Conservation (phyloP, 2,113 vertebrate genomes). For the Hydrochoerus hydrochaeris region DNA sequence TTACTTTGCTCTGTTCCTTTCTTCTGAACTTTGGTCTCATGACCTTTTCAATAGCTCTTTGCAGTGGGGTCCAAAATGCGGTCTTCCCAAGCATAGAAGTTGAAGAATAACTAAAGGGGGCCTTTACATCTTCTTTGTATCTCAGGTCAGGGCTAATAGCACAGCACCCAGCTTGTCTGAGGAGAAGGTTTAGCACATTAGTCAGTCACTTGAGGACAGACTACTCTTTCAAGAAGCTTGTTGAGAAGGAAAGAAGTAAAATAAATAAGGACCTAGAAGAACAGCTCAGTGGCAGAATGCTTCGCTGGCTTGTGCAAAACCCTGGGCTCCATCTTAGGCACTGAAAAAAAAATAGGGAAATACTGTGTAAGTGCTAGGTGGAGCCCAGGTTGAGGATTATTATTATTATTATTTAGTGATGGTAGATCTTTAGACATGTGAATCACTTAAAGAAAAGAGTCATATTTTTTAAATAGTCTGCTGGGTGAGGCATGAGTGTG, state of each 20-base stretch:
- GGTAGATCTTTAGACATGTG: neutral
- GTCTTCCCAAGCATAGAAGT: accelerated
- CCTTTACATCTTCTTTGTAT: neutral
- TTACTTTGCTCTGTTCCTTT: neutral
- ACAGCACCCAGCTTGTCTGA: neutral
- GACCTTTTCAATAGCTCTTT: neutral
- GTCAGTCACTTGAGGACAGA: neutral
- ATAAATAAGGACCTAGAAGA: neutral
- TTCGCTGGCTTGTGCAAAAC: neutral
- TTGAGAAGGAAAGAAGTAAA: neutral
- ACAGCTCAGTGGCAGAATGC: neutral
- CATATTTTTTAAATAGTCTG: neutral
- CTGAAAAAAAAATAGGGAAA: neutral
- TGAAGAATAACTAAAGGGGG: accelerated
- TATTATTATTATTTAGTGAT: neutral
- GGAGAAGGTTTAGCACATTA: accelerated
- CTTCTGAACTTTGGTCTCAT: neutral
- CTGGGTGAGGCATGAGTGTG: neutral
- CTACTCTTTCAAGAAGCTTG: neutral
- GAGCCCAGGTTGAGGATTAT: neutral
- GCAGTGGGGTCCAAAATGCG: accelerated
- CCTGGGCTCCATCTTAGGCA: neutral
- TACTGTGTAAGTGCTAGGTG: neutral
- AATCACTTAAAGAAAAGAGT: neutral
- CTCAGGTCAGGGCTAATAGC: neutral